Percentiles rank a stretch among this genome's conserved stretches.
Conservation (phyloP, 2,797 vertebrate species). For the Pseudomugil tenellus region DNA sequence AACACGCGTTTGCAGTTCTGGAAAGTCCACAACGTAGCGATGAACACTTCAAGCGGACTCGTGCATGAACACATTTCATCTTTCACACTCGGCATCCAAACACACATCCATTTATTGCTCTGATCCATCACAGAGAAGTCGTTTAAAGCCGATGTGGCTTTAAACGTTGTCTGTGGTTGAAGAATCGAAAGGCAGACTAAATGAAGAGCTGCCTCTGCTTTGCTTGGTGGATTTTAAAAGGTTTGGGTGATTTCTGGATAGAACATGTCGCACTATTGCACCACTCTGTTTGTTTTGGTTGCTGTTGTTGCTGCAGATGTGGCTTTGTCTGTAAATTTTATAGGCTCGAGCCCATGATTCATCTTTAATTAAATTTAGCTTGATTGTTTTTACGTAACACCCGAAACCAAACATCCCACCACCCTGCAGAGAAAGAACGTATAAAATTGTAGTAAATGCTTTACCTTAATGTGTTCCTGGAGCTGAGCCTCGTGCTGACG, state of each 20-base stretch:
- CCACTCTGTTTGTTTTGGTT: constrained; percentile 2
- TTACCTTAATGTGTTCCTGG: constrained; percentile 94
- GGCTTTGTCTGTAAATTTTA: neutral
- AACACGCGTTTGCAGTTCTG: too few species aligned
- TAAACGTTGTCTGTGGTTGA: constrained; percentile 46
- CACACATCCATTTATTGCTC: constrained; percentile 8
- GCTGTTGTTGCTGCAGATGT: constrained; percentile 2
- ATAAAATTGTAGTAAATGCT: neutral
- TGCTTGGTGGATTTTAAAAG: constrained; percentile 44
- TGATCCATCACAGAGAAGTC: constrained; percentile 18
- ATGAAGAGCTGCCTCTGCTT: constrained; percentile 52
- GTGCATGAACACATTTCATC: too few species aligned
- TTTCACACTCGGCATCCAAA: constrained; percentile 24
- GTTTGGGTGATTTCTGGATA: neutral
- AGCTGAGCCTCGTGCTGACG: constrained; percentile 97
- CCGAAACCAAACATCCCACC: neutral
- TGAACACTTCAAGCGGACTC: too few species aligned
- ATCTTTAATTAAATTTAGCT: neutral
- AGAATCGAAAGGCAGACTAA: constrained; percentile 39
- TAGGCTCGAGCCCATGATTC: neutral
- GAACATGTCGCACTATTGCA: constrained; percentile 2
- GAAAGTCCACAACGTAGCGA: too few species aligned
- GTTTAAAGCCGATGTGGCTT: constrained; percentile 39
- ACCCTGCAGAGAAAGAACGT: too few species aligned
- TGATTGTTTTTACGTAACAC: neutral